Evolutionary conservation across 2,113 vertebrate genomes (phyloP), one percentile per base, ranked within the genome.

Genomic region (human (Homo sapiens)): DNA sequence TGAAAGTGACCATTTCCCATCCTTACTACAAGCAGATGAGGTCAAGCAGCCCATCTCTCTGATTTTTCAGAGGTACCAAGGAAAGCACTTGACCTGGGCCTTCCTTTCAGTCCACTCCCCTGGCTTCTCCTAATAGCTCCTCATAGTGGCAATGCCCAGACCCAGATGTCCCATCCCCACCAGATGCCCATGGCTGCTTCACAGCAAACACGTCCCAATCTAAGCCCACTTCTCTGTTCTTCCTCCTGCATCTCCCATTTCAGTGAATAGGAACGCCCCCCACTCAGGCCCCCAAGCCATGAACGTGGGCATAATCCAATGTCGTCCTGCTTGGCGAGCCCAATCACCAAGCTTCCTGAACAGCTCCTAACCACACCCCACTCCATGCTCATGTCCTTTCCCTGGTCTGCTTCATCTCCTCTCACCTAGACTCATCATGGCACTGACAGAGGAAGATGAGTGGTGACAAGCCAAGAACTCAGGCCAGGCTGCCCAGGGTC

Each of bases 401-500:
- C 23, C 25, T 23, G 6, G 35, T n/a, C 55, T 22, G 5, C 27
- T 55, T 86, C 20, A 11, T 55, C 59, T 55, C 27, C 38, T 79
- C 73, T 80, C 75, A 66, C 81, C 70, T 40, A 43, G n/a, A 91
- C n/a, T 32, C 32, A 40, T 13, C 45, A 18, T 10, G 66, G 59
- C 55, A 32, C 40, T 45, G 25, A 79, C n/a, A 70, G 68, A 89
- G 55, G 55, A 38, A 43, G 10, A 17, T 90, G 16, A 70, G 45
- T n/a, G 27, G 75, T 43, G n/a, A 90, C 35, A 89, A 86, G n/a
- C 94, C 94, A 93, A 76, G 66, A 92, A 90, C 88, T 81, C 11
- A 16, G 55, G 43, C 10, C 55, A 40, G n/a, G 35, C 84, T 86
- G 43, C 84, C 48, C 40, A 43, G 18, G 22, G 32, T 61, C 73